These are phyloP conservation scores for Caiman crocodilus DNA, from an alignment of 2,797 vertebrate genomes.

Conservation along the genomic window DNA sequence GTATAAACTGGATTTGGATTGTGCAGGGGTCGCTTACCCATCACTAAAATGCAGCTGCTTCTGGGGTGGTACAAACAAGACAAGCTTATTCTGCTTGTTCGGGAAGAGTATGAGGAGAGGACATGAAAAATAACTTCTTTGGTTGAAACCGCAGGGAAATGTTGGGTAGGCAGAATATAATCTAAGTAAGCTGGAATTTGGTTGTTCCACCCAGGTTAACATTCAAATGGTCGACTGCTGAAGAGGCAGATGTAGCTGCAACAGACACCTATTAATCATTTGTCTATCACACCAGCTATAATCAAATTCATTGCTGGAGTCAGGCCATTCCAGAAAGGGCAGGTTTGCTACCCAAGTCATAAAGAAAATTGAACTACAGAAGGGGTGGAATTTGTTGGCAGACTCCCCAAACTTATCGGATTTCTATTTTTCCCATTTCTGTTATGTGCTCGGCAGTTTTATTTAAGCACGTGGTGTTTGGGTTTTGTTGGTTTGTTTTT, in stretches of 20 bases:
- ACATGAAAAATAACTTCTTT: not conserved
- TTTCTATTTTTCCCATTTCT: not conserved
- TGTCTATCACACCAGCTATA: conserved; percentile 9
- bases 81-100: too few species aligned
- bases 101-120: not conserved
- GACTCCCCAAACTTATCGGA: not conserved
- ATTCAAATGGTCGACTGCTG: not conserved
- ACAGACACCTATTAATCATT: conserved; percentile 32
- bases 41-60: not conserved
- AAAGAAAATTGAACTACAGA: not conserved
- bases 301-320: not conserved
- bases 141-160: not conserved
- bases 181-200: not conserved
- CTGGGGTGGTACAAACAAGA: too few species aligned
- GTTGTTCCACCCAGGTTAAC: not conserved
- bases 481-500: not conserved
- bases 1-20: not conserved
- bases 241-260: conserved; percentile 3
- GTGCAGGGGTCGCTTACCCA: not conserved
- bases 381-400: conserved; percentile 2
- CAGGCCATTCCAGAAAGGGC: not conserved
- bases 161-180: not conserved
- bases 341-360: not conserved
- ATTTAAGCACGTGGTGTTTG: not conserved
- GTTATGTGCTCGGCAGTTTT: accelerated